A percentile compares a stretch with the other conserved stretches of the same genome.
Evolutionary conservation across 2,888 invertebrate genomes (phyloP).

Genomic region (Lottia gigantea): DNA sequence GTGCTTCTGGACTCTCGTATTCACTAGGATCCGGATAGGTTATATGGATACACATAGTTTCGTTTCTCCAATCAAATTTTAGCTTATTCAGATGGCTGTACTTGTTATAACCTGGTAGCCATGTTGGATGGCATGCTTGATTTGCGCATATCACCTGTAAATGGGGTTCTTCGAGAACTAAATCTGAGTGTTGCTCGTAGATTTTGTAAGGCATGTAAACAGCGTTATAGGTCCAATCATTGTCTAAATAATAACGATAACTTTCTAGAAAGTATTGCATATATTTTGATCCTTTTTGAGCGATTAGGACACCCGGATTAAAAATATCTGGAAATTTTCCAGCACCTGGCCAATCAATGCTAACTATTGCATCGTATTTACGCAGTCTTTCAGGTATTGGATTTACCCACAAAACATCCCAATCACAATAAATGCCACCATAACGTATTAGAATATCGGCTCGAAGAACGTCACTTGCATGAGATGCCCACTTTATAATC

Average conservation of each 20-base stretch:
- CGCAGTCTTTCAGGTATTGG: slow-evolving; percentile 36
- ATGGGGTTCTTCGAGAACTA: slow-evolving; percentile 45
- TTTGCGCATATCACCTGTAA: slow-evolving; percentile 53
- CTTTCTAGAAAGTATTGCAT: slow-evolving; percentile 35
- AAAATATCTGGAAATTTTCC: slow-evolving; percentile 44
- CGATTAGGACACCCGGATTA: slow-evolving; percentile 43
- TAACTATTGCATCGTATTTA: slow-evolving; percentile 47
- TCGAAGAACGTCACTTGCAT: slow-evolving; percentile 55
- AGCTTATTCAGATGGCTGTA: slow-evolving; percentile 39
- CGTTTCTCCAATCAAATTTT: slow-evolving; percentile 48
- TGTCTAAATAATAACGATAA: slow-evolving; percentile 33
- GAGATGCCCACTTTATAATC: slow-evolving; percentile 38
- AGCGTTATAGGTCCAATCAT: slow-evolving; percentile 37
- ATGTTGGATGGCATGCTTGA: slow-evolving; percentile 50
- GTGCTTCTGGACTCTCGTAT: slow-evolving; percentile 34
- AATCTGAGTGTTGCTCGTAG: slow-evolving; percentile 51
- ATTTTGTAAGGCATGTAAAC: slow-evolving; percentile 39
- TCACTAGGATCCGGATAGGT: slow-evolving; percentile 54
- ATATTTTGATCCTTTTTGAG: slow-evolving; percentile 39
- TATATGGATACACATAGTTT: slow-evolving; percentile 55
- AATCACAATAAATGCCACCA: slow-evolving; percentile 58
- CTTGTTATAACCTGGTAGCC: slow-evolving; percentile 47
- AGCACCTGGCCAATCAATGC: slow-evolving; percentile 50
- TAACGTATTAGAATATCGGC: slow-evolving; percentile 54
- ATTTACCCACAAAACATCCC: slow-evolving; percentile 54